These are phyloP conservation scores for Teleogryllus occipitalis DNA, from an alignment of 1,140 invertebrate genomes.

Conservation along the genomic window DNA sequence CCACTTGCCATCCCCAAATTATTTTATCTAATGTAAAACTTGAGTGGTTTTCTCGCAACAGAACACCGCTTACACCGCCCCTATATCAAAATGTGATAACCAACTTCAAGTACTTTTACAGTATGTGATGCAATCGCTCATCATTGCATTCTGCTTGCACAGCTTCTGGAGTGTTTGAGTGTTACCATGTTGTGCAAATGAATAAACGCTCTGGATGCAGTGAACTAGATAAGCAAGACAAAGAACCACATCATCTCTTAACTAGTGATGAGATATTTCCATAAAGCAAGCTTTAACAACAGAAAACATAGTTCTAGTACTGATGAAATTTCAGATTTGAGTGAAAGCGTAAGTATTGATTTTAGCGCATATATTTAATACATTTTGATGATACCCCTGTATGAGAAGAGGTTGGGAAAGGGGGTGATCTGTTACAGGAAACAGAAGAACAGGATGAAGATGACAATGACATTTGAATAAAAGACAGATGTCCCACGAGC, in stretches of 20 bases:
- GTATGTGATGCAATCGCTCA: background rate
- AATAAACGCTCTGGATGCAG: background rate
- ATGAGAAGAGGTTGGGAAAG: too few relatives aligned
- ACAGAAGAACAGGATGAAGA: too few relatives aligned
- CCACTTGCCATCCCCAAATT: constrained; percentile 24
- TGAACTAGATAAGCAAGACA: background rate
- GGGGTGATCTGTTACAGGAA: too few relatives aligned
- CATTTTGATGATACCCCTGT: too few relatives aligned
- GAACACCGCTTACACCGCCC: constrained; percentile 24
- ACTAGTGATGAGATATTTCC: background rate
- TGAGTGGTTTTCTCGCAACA: constrained; percentile 27
- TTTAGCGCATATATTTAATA: too few relatives aligned
- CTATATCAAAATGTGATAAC: constrained; percentile 28
- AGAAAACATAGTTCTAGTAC: background rate
- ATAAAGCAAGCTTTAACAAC: background rate
- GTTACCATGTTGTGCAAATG: background rate
- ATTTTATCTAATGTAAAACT: constrained; percentile 23
- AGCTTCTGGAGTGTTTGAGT: background rate
- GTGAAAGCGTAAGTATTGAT: too few relatives aligned
- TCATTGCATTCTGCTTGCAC: background rate
- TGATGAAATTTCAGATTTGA: too few relatives aligned
- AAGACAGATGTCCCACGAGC: too few relatives aligned
- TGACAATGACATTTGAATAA: too few relatives aligned
- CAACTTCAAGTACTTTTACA: constrained; percentile 24
- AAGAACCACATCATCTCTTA: background rate